Percentiles rank a stretch among this genome's conserved stretches.
Conservation (phyloP, 2,888 invertebrate species). For the Autographa gamma region DNA sequence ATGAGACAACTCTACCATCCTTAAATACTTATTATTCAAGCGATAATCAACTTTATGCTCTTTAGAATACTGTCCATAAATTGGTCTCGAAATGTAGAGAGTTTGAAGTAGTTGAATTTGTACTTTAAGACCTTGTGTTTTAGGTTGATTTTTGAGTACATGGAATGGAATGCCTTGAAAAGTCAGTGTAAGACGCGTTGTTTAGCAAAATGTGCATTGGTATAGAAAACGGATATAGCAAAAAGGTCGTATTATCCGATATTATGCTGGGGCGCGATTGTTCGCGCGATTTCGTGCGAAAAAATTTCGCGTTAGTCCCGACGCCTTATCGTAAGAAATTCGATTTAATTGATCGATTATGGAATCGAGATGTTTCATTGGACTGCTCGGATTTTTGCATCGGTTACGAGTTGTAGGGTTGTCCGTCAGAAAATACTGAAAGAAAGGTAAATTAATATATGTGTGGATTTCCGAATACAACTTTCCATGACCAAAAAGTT, state of each 20-base stretch:
- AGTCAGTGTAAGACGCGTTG: conserved; percentile 60
- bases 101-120: conserved; percentile 14
- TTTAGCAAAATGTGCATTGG: conserved; percentile 85
- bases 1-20: conserved; percentile 74
- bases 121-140: conserved; percentile 20
- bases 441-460: background rate
- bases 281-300: conserved; percentile 75
- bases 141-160: conserved; percentile 32
- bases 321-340: conserved; percentile 58
- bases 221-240: conserved; percentile 78
- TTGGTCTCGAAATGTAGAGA: conserved; percentile 15
- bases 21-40: conserved; percentile 51
- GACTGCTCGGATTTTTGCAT: conserved; percentile 64
- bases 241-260: conserved; percentile 78
- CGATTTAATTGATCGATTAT: conserved; percentile 78
- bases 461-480: background rate
- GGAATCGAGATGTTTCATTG: conserved; percentile 64
- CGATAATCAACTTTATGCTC: conserved; percentile 60
- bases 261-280: conserved; percentile 76
- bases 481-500: too few species aligned
- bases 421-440: conserved; percentile 14
- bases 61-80: conserved; percentile 37
- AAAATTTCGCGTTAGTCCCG: conserved; percentile 64
- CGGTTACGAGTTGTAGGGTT: conserved; percentile 43
- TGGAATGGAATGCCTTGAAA: conserved; percentile 68